These are phyloP conservation scores for Romanogobio albipinnatus DNA, from an alignment of 2,113 vertebrate genomes.

Conservation along the genomic window DNA sequence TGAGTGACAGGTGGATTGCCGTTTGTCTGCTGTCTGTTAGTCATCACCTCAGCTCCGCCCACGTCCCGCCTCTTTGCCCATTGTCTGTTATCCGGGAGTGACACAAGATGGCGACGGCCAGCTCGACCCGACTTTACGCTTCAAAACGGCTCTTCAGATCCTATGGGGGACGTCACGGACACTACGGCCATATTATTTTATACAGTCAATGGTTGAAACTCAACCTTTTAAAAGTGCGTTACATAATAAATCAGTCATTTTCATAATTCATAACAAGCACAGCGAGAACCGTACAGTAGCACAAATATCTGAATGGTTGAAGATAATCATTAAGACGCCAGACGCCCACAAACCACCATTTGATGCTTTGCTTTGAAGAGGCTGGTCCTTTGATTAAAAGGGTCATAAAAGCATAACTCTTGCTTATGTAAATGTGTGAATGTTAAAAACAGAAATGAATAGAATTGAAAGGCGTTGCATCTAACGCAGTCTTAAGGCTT, in stretches of 20 bases:
- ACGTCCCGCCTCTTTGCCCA: no score
- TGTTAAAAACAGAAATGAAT: constrained; percentile 15
- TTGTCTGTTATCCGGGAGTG: no score
- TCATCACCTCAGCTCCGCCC: no score
- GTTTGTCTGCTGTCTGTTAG: no score
- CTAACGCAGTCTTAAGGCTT: neutral
- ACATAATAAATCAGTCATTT: constrained; percentile 10
- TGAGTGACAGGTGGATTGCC: no score
- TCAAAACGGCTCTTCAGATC: no score
- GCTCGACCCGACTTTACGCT: no score
- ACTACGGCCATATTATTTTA: no score
- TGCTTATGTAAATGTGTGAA: constrained; percentile 7
- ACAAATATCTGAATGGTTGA: neutral
- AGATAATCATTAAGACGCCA: constrained; percentile 20
- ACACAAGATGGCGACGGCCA: no score
- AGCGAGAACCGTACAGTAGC: neutral
- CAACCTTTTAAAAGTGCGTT: neutral
- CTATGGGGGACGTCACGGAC: no score
- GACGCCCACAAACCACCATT: constrained; percentile 2
- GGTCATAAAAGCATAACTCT: constrained; percentile 1
- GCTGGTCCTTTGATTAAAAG: constrained; percentile 26
- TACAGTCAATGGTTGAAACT: neutral
- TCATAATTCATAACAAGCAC: constrained; percentile 3
- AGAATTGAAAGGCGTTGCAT: neutral
- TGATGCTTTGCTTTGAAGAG: constrained; percentile 30